Evolutionary conservation across 2,113 vertebrate species (phyloP).

Genomic region (Platycercus adscitus): DNA sequence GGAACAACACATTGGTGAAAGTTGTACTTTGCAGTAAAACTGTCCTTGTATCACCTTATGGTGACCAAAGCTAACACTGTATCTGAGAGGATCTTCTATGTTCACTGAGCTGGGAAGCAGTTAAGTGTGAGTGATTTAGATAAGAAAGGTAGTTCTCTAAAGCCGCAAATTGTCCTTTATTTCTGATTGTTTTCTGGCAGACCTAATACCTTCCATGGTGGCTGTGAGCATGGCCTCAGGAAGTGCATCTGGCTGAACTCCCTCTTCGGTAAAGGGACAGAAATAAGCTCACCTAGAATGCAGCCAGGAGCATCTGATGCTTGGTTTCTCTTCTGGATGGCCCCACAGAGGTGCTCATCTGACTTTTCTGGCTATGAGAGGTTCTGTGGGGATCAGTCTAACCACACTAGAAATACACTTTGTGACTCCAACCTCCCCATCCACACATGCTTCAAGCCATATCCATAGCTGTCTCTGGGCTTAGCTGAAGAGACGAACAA

Average conservation of each 20-base stretch:
- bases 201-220: not conserved
- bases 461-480: not conserved
- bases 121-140: not conserved
- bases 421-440: not conserved
- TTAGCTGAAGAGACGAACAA: not conserved
- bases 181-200: not conserved
- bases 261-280: not conserved
- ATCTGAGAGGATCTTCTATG: not conserved
- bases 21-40: not conserved
- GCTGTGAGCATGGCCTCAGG: accelerated
- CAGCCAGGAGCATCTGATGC: not conserved
- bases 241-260: not conserved
- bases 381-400: not conserved
- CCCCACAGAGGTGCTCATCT: not conserved
- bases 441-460: not conserved
- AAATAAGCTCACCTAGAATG: not conserved
- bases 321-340: not conserved
- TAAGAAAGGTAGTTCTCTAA: not conserved
- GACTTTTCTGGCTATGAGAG: not conserved
- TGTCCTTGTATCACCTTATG: not conserved
- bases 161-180: not conserved
- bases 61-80: not conserved
- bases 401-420: accelerated
- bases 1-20: not conserved
- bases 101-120: not conserved